phyloP scores from a whole-genome alignment of 2,888 invertebrate species.

The Lamellibrachia satsuma region DNA sequence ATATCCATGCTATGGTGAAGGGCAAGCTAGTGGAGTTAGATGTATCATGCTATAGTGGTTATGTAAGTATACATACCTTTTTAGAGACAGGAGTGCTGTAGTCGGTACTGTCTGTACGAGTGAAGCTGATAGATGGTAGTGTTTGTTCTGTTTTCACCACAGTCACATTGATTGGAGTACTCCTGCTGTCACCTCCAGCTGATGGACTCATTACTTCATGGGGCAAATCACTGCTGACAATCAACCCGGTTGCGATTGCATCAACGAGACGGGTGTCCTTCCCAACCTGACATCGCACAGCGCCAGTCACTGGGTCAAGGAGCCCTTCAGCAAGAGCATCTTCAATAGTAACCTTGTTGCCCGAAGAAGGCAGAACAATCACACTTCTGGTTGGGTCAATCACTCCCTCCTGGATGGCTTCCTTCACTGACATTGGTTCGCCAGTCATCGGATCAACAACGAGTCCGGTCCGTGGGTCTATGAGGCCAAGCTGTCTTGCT shows the following conservation, averaged over 20 bases:
- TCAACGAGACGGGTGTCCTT: not conserved
- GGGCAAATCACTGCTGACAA: not conserved
- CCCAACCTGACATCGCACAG: slow-evolving; percentile 22
- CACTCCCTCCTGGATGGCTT: slow-evolving; percentile 82
- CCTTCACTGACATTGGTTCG: slow-evolving; percentile 75
- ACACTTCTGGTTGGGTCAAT: slow-evolving; percentile 85
- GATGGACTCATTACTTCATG: not conserved
- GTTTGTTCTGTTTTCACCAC: not conserved
- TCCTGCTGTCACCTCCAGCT: not conserved
- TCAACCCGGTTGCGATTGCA: not conserved
- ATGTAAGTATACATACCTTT: not conserved
- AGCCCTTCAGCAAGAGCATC: slow-evolving; percentile 43
- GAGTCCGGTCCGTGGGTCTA: slow-evolving; percentile 74
- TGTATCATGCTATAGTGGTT: not conserved
- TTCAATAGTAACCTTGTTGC: slow-evolving; percentile 69
- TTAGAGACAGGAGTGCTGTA: not conserved
- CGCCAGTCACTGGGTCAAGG: slow-evolving; percentile 46
- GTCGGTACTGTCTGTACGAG: not conserved
- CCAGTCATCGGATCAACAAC: slow-evolving; percentile 75
- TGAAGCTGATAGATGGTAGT: not conserved
- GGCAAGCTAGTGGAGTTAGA: not conserved
- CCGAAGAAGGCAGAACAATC: slow-evolving; percentile 78
- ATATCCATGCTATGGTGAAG: not conserved
- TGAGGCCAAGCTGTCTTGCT: slow-evolving; percentile 69
- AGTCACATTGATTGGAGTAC: not conserved